Conservation (phyloP, 1,140 invertebrate genomes). For the Globodera ellingtonae region DNA sequence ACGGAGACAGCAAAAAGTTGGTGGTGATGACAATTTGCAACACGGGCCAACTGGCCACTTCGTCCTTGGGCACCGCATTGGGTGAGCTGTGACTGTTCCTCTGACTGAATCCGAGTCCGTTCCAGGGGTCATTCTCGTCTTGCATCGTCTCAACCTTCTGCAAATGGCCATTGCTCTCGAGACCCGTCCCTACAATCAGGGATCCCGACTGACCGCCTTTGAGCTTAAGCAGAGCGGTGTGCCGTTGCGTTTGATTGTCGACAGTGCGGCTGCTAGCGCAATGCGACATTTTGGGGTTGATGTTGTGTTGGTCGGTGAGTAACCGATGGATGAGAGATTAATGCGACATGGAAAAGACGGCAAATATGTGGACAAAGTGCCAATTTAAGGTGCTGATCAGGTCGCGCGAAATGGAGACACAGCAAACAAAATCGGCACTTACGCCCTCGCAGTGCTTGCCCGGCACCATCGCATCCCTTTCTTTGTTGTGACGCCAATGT, state of each 20-base stretch:
- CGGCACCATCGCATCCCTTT: slow-evolving; percentile 89
- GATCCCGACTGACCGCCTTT: slow-evolving; percentile 87
- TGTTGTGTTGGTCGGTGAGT: slow-evolving; percentile 70
- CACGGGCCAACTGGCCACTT: slow-evolving; percentile 93
- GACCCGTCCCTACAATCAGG: slow-evolving; percentile 96
- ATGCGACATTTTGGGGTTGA: slow-evolving; percentile 74
- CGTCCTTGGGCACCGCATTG: slow-evolving; percentile 93
- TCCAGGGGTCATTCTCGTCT: slow-evolving; percentile 79
- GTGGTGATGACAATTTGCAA: slow-evolving; percentile 92
- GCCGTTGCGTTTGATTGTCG: slow-evolving; percentile 87
- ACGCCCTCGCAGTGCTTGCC: slow-evolving; percentile 88
- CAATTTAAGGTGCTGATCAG: slow-evolving; percentile 75
- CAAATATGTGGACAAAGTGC: no score
- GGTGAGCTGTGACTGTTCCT: slow-evolving; percentile 66
- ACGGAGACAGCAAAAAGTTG: slow-evolving; percentile 68
- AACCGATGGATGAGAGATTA: neutral
- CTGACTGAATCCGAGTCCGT: no score
- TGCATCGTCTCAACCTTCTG: slow-evolving; percentile 76
- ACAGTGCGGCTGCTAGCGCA: slow-evolving; percentile 82
- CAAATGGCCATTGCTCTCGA: slow-evolving; percentile 91
- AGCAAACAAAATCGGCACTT: slow-evolving; percentile 99
- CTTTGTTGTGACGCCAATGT: slow-evolving; percentile 88
- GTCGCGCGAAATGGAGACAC: slow-evolving; percentile 94
- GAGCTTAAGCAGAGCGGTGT: slow-evolving; percentile 91
- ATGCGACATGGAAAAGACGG: neutral